phyloP scores from a whole-genome alignment of 2,888 invertebrate species.

The Drosophila nr. medialis region DNA sequence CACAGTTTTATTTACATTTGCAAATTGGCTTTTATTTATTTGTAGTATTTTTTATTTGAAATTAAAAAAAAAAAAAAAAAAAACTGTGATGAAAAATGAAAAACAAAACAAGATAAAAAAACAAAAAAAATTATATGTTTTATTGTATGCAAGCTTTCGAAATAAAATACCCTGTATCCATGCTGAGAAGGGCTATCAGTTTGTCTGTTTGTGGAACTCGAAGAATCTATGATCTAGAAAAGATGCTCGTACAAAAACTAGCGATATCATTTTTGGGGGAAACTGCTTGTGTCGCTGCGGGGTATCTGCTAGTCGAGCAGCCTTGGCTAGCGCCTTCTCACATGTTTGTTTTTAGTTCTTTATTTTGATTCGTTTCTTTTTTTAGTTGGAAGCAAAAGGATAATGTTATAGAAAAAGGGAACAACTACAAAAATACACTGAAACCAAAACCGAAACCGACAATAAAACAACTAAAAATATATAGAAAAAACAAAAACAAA shows the following conservation, averaged over 20 bases:
- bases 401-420: slow-evolving; percentile 1
- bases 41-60: slow-evolving; percentile 46
- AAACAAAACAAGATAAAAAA: slow-evolving; percentile 27
- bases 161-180: slow-evolving; percentile 23
- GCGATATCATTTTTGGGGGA: background rate
- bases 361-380: slow-evolving; percentile 17
- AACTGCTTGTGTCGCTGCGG: slow-evolving; percentile 1
- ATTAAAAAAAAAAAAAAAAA: slow-evolving; percentile 13
- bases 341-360: slow-evolving; percentile 13
- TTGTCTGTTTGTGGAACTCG: slow-evolving; percentile 1
- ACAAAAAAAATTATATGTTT: slow-evolving; percentile 44
- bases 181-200: background rate
- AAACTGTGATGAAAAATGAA: slow-evolving; percentile 65
- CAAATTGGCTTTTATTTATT: slow-evolving; percentile 57
- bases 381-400: slow-evolving; percentile 23
- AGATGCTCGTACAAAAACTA: too few relatives aligned
- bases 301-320: slow-evolving; percentile 26
- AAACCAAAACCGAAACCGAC: slow-evolving; percentile 23
- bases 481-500: slow-evolving; percentile 14
- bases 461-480: slow-evolving; percentile 54
- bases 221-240: background rate
- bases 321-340: slow-evolving; percentile 25
- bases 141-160: slow-evolving; percentile 46
- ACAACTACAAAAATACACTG: slow-evolving; percentile 31
- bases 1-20: slow-evolving; percentile 66